Evolutionary conservation across 1,140 invertebrate species (phyloP), one percentile per base, ranked within the genome.

Genomic region (Scaptomyza graminum): DNA sequence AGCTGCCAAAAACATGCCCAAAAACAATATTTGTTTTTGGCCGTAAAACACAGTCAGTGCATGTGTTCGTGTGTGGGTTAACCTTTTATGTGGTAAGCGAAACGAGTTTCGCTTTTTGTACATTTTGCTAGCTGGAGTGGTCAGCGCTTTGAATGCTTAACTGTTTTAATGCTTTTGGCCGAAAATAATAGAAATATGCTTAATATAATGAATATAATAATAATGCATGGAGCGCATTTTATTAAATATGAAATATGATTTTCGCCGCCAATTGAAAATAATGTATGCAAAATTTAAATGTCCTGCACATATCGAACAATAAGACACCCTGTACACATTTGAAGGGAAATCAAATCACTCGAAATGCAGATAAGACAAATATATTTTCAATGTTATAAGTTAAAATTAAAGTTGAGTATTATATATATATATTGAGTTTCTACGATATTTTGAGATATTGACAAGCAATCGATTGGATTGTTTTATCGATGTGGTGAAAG

Each of bases 231-330:
- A 74, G 70, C 67, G 82, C 82, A 87, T 85, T 85, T 87, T 85
- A 85, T 85, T 85, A 87, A 81, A 85, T 67, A 87, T 85, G 74
- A 87, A 85, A 85, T 85, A 82, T 81, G 82, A 81, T 78, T 85
- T 87, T 71, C 49, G 72, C 47, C 41, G 60, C 74, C 82, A 75
- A 75, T 65, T 69, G 61, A 68, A 76, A 73, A 60, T 74, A 71
- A 72, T 63, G 39, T 31, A 64, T 61, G 51, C 63, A 76, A 50
- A 64, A 56, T 50, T 49, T 54, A 39, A 16, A 60, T 41, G 37
- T 41, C 1, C 13, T 18, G 34, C 25, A 52, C 11, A 49, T 22
- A 22, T 22, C 18, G 18, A 22, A 22, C 4, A 22, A 22, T 3
- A 22, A 22, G 18, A 22, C 4, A 22, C 18, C 2, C 18, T 22